Base-by-base conservation (phyloP, 1,140 invertebrate species). In the Elymnias hypermnestra region DNA sequence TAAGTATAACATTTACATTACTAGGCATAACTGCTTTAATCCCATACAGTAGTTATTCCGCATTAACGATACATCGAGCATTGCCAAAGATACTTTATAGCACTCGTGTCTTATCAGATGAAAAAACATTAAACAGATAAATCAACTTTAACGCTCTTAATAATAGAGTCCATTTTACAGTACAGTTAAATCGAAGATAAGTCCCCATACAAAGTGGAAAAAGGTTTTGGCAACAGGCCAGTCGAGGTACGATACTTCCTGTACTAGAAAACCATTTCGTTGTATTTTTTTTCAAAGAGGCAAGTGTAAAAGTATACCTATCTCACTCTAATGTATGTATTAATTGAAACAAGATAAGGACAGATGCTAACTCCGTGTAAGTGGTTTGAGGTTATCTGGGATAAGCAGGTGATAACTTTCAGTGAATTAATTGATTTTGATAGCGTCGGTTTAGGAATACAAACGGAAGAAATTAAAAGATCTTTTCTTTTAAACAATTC, bases 211-310 rank as follows among this genome's bases (percentile, higher is more conserved):
- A 57, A 55, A 36, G 47, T 33, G 29, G 43, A 43, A 23, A 29
- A 47, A 31, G 26, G 36, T 52, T 55, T 60, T 64, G 62, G 62
- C 62, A 58, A 61, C 46, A 46, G 53, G 62, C 62, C 62, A 64
- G 49, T 51, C 44, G 51, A 42, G 54, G 54, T 61, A 56, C 52
- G 43, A 54, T 53, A 50, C 48, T 61, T 65, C 57, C 54, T 61
- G 45, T 51, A 55, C 57, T 61, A 29, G 36, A 57, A 60, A 53
- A 50, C 51, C 48, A 53, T 63, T 63, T 48, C 46, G 38, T 35
- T 33, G 45, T 29, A 37, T 44, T 46, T 51, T 44, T 37, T 36
- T 46, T n/a, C n/a, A 22, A 53, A 10, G 39, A 33, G 14, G 22
- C 25, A 21, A 28, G 26, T 23, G 26, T 31, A 36, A 29, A 46